Evolutionary conservation across 1,140 invertebrate species (phyloP).

Genomic region (Drosophila kurseongensis): DNA sequence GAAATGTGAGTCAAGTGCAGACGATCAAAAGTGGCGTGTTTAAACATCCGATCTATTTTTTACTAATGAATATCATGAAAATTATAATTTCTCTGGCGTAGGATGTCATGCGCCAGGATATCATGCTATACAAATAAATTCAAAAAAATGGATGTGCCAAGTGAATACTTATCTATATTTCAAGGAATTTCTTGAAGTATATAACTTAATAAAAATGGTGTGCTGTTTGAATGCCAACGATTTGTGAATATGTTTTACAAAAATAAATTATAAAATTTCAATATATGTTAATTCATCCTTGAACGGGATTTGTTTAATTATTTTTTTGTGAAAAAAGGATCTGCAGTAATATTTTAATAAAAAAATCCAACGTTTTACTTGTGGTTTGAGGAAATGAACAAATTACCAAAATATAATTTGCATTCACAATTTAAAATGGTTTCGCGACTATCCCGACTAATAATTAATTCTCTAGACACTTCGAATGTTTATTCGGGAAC

Average conservation of each 20-base stretch:
- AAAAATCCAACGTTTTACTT: no score
- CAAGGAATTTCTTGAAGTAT: background rate
- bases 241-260: background rate
- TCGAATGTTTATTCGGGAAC: background rate
- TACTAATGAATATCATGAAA: background rate
- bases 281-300: no score
- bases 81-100: background rate
- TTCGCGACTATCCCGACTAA: background rate
- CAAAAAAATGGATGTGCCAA: background rate
- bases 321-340: no score
- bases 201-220: background rate
- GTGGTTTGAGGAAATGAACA: no score
- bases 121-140: background rate
- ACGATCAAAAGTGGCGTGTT: slow-evolving; percentile 18
- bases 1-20: slow-evolving; percentile 40
- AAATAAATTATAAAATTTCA: no score
- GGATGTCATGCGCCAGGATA: background rate
- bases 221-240: background rate
- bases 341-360: no score
- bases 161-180: background rate
- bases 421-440: no score
- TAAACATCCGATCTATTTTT: background rate
- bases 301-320: background rate
- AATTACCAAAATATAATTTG: no score
- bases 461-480: slow-evolving; percentile 2